Conservation (phyloP, 2,888 invertebrate genomes). For the Cataglyphis rosenhaueri region DNA sequence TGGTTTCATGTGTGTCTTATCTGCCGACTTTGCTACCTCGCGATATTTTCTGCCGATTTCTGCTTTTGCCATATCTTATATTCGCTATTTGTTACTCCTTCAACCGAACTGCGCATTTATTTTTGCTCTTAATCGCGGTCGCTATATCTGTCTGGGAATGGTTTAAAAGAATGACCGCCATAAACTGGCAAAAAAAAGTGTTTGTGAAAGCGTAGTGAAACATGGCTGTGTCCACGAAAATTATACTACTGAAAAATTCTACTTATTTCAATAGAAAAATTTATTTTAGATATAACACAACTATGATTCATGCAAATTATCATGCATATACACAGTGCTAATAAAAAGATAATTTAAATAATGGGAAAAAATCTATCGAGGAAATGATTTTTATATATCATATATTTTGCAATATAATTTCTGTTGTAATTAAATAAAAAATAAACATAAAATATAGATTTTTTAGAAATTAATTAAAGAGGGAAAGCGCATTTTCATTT, state of each 20-base stretch:
- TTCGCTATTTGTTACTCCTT: slow-evolving; percentile 45
- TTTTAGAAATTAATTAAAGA: background rate
- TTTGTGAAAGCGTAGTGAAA: too few relatives aligned
- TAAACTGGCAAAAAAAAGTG: slow-evolving; percentile 13
- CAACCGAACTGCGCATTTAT: slow-evolving; percentile 30
- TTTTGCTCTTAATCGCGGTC: slow-evolving; percentile 63
- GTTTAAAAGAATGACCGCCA: background rate
- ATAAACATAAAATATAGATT: background rate
- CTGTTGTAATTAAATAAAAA: background rate
- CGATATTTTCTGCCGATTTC: slow-evolving; percentile 7
- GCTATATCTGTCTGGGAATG: slow-evolving; percentile 56
- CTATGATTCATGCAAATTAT: background rate
- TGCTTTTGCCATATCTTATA: background rate
- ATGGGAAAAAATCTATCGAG: background rate
- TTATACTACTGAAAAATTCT: background rate
- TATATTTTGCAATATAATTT: background rate
- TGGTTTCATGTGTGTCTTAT: slow-evolving; percentile 40
- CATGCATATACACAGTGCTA: background rate
- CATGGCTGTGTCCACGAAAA: background rate
- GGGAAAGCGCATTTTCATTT: background rate
- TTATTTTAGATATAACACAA: background rate
- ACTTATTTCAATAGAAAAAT: background rate
- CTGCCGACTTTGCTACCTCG: slow-evolving; percentile 37
- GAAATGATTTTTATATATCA: background rate
- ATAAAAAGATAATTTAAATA: background rate